phyloP scores from a whole-genome alignment of 2,113 vertebrate species.

The Chloebia gouldiae region DNA sequence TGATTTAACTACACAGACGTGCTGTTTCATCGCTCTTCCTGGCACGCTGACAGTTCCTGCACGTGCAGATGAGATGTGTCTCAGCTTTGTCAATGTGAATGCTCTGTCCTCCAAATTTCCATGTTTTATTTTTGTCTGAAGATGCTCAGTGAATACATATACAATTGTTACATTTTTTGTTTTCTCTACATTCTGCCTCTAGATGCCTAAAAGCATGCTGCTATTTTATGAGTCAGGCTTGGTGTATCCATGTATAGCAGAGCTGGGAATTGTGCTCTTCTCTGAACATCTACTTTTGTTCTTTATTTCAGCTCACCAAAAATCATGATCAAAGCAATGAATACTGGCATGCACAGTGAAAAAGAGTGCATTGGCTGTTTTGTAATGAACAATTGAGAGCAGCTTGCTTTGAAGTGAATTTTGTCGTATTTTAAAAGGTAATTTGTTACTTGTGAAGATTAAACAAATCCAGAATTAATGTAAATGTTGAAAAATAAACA shows the following conservation, averaged over 20 bases:
- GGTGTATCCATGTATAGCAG: neutral
- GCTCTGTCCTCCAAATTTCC: neutral
- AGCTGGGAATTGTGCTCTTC: neutral
- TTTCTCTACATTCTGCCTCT: neutral
- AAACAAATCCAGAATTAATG: neutral
- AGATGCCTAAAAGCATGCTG: neutral
- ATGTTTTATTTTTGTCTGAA: neutral
- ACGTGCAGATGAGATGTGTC: neutral
- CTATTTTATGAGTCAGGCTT: neutral
- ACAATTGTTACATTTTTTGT: neutral
- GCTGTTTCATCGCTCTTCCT: neutral
- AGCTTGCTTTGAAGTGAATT: neutral
- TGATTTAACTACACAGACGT: neutral
- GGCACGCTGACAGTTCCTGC: neutral
- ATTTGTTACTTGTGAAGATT: neutral
- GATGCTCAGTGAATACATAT: neutral
- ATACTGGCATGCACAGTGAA: neutral
- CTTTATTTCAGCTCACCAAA: neutral
- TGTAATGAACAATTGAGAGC: neutral
- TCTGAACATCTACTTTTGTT: neutral
- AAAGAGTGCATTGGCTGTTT: neutral
- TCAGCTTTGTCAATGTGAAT: slow-evolving; percentile 10
- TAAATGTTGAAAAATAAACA: neutral
- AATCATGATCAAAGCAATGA: neutral
- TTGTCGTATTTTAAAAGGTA: neutral